phyloP scores from a whole-genome alignment of 2,888 invertebrate species.

The Hypsopygia costalis region DNA sequence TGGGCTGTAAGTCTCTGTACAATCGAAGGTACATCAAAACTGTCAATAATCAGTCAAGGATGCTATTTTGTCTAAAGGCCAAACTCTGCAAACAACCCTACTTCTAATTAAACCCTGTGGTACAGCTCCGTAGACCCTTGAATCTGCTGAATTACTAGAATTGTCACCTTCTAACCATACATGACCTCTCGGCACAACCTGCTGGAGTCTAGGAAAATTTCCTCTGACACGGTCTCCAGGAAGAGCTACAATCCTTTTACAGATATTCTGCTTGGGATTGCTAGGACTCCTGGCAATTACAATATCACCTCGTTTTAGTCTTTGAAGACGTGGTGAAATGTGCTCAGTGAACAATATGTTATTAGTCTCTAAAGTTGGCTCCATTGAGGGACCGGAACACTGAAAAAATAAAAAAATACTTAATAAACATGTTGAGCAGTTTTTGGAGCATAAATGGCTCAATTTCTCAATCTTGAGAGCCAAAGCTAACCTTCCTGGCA shows the following conservation, averaged over 20 bases:
- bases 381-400: conserved; percentile 97
- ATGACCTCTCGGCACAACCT: conserved; percentile 89
- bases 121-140: conserved; percentile 92
- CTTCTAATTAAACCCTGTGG: conserved; percentile 92
- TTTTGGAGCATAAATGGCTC: no score
- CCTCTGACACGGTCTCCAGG: conserved; percentile 86
- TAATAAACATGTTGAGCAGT: no score
- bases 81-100: conserved; percentile 89
- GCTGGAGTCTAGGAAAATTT: conserved; percentile 52
- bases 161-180: conserved; percentile 98
- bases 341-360: conserved; percentile 92
- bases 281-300: conserved; percentile 90
- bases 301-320: conserved; percentile 88
- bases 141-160: conserved; percentile 90
- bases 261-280: conserved; percentile 90
- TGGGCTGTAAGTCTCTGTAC: no score
- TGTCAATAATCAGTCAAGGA: conserved; percentile 39
- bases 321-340: conserved; percentile 83
- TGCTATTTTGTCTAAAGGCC: conserved; percentile 83
- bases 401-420: conserved; percentile 64
- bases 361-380: conserved; percentile 91
- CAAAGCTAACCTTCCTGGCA: no score
- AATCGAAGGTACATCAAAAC: conserved; percentile 1
- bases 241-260: conserved; percentile 89
- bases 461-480: no score